Conservation (phyloP, 2,797 vertebrate species). For the Ptychobarbus kaznakovi region DNA sequence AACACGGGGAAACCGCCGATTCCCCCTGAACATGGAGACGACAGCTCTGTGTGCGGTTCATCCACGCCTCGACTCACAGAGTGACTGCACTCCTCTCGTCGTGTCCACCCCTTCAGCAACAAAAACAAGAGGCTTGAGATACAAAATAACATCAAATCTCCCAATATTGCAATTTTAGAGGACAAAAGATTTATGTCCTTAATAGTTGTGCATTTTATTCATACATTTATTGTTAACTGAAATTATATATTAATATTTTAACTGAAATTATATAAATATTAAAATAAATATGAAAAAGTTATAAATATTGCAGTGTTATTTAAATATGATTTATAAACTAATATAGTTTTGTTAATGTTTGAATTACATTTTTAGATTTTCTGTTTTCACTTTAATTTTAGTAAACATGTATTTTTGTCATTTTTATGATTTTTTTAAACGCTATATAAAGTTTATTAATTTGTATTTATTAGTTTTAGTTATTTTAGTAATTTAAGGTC, state of each 20-base stretch:
- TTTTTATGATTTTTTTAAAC: neutral
- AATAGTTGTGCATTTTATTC: neutral
- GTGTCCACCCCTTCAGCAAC: conserved; percentile 57
- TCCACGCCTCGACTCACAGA: conserved; percentile 68
- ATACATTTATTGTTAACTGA: no score
- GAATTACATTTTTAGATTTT: neutral
- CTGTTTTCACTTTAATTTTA: no score
- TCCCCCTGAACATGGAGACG: conserved; percentile 67
- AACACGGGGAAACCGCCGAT: conserved; percentile 83
- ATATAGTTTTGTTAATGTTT: neutral
- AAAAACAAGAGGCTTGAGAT: neutral
- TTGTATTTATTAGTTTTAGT: neutral
- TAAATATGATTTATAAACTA: neutral
- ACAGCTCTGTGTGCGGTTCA: conserved; percentile 61
- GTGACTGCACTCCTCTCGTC: conserved; percentile 65
- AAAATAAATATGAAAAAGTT: neutral
- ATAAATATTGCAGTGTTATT: neutral
- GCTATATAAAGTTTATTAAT: neutral
- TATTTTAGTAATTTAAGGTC: neutral
- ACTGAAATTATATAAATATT: neutral
- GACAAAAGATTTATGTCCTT: neutral
- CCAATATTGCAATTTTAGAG: neutral
- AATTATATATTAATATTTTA: no score
- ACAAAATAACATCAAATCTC: neutral
- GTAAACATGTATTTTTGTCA: no score